Evolutionary conservation across 1,140 invertebrate species (phyloP), one percentile per base, ranked within the genome.

Genomic region (Drosophila eugracilis): DNA sequence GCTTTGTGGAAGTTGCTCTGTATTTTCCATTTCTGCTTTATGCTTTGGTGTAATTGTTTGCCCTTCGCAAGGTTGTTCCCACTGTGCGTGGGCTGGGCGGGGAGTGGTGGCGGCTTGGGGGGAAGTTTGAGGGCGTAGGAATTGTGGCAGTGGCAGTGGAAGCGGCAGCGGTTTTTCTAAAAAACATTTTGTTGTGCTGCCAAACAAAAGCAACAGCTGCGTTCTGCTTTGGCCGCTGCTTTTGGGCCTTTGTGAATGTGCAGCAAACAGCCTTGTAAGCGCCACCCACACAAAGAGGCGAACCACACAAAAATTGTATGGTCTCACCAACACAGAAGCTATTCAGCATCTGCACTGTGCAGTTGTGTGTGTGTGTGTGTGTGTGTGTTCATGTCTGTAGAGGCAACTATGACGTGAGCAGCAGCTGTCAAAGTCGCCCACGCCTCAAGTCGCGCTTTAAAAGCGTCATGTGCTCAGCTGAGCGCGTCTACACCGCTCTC

Each of bases 401-500:
- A 52, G 39, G 45, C 52, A 63, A 42, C 47, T 65, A 79, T 86
- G 81, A 85, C 80, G 80, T 73, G 76, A 85, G 65, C 59, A 72
- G 37, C 59, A 63, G 53, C 26, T 30, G 45, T 26, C 57, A 53
- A 67, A 44, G 39, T 37, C 62, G 47, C 83, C 77, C 58, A 81
- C 83, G 59, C 63, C 75, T 67, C 28, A 81, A 86, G 83, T 52
- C 73, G 69, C 63, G 69, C 63, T 88, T 80, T 57, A 76, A 73
- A 75, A 77, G 58, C 77, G 81, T 85, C 73, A 86, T 69, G 59
- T 59, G 79, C 77, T 85, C 63, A 80, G 73, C 81, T 85, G 77
- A 70, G 72, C 80, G 62, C 48, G 52, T 39, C 48, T 66, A 41
- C n/a, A 28, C 55, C 30, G 9, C 28, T 12, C 28, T 44, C 22